Evolutionary conservation across 1,140 invertebrate species (phyloP), one percentile per base, ranked within the genome.

Genomic region (Drosophila tropicalis): DNA sequence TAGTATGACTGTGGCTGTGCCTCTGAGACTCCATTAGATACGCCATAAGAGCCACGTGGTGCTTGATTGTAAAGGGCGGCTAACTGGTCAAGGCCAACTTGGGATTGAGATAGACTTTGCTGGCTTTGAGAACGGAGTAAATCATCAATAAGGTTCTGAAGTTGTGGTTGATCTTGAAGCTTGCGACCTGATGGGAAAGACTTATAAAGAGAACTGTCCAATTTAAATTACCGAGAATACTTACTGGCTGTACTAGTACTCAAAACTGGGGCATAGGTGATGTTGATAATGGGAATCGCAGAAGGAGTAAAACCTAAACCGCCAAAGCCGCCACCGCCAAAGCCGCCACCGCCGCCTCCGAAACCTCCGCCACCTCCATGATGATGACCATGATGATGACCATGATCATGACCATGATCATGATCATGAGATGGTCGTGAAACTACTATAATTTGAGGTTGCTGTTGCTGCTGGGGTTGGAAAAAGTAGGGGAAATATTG

Each of bases 181-280:
- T 10, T 32, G n/a, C 25, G 25, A 19, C n/a, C 32, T 58, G 15
- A 0, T 15, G 10, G 3, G 19, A 17, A 25, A 12, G 0, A 29
- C 6, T 29, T 6, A 4, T 15, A 10, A 12, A 36, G 6, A 17
- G 17, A 36, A 9, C 17, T 56, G 10, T 12, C 1, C 13, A 34
- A 10, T 32, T 1, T 2, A 36, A 34, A 19, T 13, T 7, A 17
- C 2, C 7, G 4, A 17, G 29, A 36, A 12, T 62, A 58, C 22
- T 22, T n/a, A 25, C 36, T 29, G 6, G 57, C 10, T 10, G 22
- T n/a, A 22, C 22, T 22, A 22, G 60, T 51, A 1, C 34, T 1
- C 29, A 72, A 1, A 1, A 67, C 17, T 0, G 74, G 70, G 0
- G 74, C 55, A 29, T 76, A 76, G 39, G 74, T 76, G 3, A 76